Evolutionary conservation across 2,113 vertebrate species (phyloP).

Genomic region (Uropsilus gracilis): DNA sequence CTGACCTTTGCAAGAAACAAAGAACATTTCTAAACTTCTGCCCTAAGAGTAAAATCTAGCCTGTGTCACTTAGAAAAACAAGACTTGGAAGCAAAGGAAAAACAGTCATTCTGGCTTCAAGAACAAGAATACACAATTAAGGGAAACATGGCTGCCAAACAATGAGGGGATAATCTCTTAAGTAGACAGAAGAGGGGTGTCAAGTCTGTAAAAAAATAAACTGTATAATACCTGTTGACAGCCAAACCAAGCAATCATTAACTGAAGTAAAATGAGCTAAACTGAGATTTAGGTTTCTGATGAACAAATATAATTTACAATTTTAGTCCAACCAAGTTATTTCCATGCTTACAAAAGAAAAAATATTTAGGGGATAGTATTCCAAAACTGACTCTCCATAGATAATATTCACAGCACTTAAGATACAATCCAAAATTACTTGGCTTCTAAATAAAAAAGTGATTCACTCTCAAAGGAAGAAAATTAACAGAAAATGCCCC

Average conservation of each 20-base stretch:
- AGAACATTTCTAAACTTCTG: background rate
- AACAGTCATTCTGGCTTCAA: background rate
- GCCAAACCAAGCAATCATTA: background rate
- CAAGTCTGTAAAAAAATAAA: background rate
- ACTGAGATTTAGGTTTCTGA: background rate
- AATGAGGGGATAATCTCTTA: background rate
- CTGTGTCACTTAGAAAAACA: background rate
- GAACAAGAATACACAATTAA: background rate
- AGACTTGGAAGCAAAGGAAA: background rate
- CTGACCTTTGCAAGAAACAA: background rate
- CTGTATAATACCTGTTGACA: background rate
- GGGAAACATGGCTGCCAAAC: background rate
- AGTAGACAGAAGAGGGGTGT: background rate
- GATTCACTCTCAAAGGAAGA: background rate
- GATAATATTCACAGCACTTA: background rate
- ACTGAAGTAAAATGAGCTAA: background rate
- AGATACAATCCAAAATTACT: background rate
- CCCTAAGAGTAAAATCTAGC: background rate
- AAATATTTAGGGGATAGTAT: background rate
- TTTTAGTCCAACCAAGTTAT: background rate
- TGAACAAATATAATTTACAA: background rate
- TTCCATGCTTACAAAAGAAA: background rate
- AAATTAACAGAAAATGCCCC: background rate
- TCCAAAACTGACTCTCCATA: background rate
- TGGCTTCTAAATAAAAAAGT: background rate